Conservation (phyloP, 2,113 vertebrate genomes). For the Dissostichus mawsoni region DNA sequence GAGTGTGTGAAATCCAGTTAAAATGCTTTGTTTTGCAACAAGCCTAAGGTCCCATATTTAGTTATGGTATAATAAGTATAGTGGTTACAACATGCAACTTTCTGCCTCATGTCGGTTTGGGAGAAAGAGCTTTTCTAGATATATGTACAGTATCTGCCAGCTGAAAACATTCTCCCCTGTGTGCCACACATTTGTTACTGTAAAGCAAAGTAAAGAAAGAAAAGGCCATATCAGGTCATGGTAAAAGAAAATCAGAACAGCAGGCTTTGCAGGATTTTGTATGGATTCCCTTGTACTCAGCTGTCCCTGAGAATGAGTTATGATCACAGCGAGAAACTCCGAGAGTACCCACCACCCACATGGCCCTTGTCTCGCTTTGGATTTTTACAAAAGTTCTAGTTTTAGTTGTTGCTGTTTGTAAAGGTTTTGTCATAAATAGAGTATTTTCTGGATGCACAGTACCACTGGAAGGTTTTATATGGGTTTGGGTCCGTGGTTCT, state of each 20-base stretch:
- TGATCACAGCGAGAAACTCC: slow-evolving; percentile 63
- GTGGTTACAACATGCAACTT: slow-evolving; percentile 5
- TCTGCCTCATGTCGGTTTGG: not conserved
- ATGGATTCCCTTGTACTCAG: slow-evolving; percentile 75
- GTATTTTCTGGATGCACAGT: slow-evolving; percentile 9
- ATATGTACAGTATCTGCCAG: slow-evolving; percentile 12
- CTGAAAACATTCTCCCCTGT: slow-evolving; percentile 30
- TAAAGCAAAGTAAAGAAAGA: slow-evolving; percentile 22
- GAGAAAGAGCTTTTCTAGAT: not conserved
- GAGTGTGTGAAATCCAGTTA: not conserved
- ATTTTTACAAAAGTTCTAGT: not conserved
- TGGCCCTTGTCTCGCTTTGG: slow-evolving; percentile 23
- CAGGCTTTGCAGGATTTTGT: slow-evolving; percentile 70
- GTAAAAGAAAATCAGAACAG: slow-evolving; percentile 25
- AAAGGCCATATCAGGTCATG: slow-evolving; percentile 72
- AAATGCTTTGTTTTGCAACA: not conserved
- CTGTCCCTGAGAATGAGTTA: slow-evolving; percentile 80
- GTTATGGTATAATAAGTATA: not conserved
- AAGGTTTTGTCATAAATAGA: slow-evolving; percentile 5
- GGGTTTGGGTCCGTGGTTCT: not conserved
- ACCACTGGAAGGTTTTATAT: not conserved
- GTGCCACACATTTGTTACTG: slow-evolving; percentile 44
- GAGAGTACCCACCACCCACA: slow-evolving; percentile 61
- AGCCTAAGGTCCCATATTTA: not conserved
- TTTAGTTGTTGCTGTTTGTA: slow-evolving; percentile 21